Evolutionary conservation across 2,888 invertebrate species (phyloP).

Genomic region (Hirtodrosophila duncani): DNA sequence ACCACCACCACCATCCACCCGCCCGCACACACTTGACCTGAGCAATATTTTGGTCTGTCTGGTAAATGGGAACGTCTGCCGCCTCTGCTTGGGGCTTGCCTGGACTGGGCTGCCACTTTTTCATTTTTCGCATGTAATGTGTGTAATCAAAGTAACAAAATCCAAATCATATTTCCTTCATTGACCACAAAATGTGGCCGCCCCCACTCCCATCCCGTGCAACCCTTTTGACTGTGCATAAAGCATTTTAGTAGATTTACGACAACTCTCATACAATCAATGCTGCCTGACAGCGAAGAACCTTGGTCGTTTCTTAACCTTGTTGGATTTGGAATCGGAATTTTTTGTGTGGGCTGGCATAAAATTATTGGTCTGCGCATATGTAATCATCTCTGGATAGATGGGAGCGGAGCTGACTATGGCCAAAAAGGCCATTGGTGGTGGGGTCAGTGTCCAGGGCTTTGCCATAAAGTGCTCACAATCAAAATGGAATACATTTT

Average conservation of each 20-base stretch:
- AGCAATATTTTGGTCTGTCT: conserved; percentile 38
- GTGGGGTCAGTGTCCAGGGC: conserved; percentile 33
- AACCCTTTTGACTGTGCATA: conserved; percentile 60
- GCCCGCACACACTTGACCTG: conserved; percentile 39
- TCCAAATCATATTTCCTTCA: conserved; percentile 77
- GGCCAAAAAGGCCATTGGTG: conserved; percentile 13
- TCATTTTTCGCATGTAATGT: conserved; percentile 67
- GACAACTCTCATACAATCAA: conserved; percentile 63
- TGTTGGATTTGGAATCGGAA: conserved; percentile 60
- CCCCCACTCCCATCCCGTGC: conserved; percentile 9
- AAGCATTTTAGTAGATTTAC: conserved; percentile 65
- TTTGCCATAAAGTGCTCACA: conserved; percentile 65
- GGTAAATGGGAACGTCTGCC: conserved; percentile 35
- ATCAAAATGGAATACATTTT: conserved; percentile 66
- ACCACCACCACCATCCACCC: conserved; percentile 5
- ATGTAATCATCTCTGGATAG: conserved; percentile 66
- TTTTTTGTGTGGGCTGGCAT: conserved; percentile 16
- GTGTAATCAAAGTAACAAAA: conserved; percentile 74
- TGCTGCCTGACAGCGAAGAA: conserved; percentile 51
- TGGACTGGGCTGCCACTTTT: conserved; percentile 55
- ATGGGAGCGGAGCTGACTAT: conserved; percentile 7
- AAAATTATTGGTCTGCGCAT: conserved; percentile 76
- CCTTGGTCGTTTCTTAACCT: conserved; percentile 73
- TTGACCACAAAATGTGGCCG: conserved; percentile 69
- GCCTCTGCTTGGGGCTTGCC: too few relatives aligned